Evolutionary conservation across 1,140 invertebrate species (phyloP), one percentile per base, ranked within the genome.

Genomic region (Phortica variegata): DNA sequence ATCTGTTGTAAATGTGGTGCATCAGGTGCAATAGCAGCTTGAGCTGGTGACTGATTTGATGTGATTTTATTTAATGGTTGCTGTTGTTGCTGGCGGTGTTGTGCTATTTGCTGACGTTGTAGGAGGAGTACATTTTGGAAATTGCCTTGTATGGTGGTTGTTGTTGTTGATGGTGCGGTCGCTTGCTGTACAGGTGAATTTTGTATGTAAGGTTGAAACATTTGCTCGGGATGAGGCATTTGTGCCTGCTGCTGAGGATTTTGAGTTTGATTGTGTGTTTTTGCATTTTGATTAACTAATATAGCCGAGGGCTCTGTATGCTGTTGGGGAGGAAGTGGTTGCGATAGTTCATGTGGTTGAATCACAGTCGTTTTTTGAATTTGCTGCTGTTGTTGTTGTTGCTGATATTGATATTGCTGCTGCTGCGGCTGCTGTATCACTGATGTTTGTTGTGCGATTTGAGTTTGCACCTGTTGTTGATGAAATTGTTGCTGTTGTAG

Each of bases 61-160:
- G 16, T 15, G 20, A 29, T 7, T 34, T n/a, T n/a, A n/a, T n/a
- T n/a, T n/a, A n/a, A n/a, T n/a, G n/a, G 19, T 33, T 43, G 36
- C 15, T 43, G 43, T 34, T 55, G 49, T 10, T 34, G 37, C 32
- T 49, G 40, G 13, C 48, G 31, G 15, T 49, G 49, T 4, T 56
- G 43, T n/a, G 43, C 41, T 6, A 53, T 46, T 33, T 62, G 54
- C 20, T 62, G 56, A 40, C 47, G 58, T 50, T 61, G 57, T 18
- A 56, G 29, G 33, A 48, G 52, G 15, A 57, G 53, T 17, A 65
- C 43, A 57, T 66, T 65, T 54, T 58, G 60, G 15, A 56, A 54
- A 37, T 60, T 63, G 15, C 54, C 54, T 41, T 58, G 60, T 26
- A 62, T 57, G 29, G 52, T 39, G n/a, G 48, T 44, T 19, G 51